phyloP scores from a whole-genome alignment of 2,113 vertebrate genomes.

The Argyrosomus japonicus region DNA sequence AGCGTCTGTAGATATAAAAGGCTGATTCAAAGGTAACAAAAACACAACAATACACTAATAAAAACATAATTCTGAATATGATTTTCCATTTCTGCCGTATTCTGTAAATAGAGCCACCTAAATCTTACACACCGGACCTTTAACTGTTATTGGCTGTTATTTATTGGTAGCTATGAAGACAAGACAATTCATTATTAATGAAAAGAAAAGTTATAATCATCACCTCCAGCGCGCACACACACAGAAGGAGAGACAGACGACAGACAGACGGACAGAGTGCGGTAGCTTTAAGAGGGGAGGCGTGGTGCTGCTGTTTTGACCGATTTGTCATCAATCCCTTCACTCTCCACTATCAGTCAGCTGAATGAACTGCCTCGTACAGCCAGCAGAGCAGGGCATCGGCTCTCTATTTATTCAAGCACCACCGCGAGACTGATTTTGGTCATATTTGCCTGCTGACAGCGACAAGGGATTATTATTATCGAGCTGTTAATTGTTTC shows the following conservation, averaged over 20 bases:
- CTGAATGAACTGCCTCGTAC: conserved; percentile 70
- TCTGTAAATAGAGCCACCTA: too few species aligned
- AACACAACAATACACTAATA: too few species aligned
- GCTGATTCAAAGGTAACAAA: too few species aligned
- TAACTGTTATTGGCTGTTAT: neutral
- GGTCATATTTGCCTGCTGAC: conserved; percentile 28
- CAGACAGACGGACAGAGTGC: conserved; percentile 29
- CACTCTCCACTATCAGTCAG: conserved; percentile 63
- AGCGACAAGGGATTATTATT: conserved; percentile 74
- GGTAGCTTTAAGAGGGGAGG: conserved; percentile 82
- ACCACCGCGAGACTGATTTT: neutral
- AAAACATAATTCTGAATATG: too few species aligned
- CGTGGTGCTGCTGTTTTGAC: conserved; percentile 76
- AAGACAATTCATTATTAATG: neutral
- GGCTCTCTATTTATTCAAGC: conserved; percentile 20
- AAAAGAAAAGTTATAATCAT: neutral
- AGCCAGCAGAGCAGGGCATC: conserved; percentile 29
- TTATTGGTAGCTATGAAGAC: neutral
- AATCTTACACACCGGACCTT: neutral
- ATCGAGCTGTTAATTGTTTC: conserved; percentile 49
- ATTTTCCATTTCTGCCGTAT: too few species aligned
- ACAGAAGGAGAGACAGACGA: too few species aligned
- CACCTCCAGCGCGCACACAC: neutral
- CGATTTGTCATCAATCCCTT: conserved; percentile 69
- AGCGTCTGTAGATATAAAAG: too few species aligned